These are phyloP conservation scores for Cnemophilus loriae DNA, from an alignment of 2,113 vertebrate genomes.

Conservation along the genomic window DNA sequence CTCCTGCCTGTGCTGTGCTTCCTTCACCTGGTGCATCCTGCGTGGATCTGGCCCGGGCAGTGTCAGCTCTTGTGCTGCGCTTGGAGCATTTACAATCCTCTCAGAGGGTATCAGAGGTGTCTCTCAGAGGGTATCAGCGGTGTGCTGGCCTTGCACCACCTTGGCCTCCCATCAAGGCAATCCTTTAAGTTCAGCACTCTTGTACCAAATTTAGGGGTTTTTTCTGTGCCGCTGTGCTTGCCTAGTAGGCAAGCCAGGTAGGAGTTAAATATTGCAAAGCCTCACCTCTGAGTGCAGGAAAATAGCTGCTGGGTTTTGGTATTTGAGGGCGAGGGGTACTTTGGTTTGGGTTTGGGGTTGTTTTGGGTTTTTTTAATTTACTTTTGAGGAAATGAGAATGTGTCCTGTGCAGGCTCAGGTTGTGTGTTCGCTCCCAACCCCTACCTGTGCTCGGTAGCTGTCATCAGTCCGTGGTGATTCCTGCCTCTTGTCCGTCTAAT, in stretches of 20 bases:
- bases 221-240: not conserved
- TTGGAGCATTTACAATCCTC: not conserved
- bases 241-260: not conserved
- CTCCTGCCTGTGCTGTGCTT: not conserved
- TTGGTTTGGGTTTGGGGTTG: not conserved
- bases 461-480: not conserved
- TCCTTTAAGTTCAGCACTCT: not conserved
- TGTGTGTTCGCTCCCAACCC: not conserved
- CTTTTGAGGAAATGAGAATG: fast-evolving
- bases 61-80: not conserved
- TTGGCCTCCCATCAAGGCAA: not conserved
- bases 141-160: not conserved
- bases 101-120: not conserved
- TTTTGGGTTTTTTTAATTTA: not conserved
- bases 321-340: fast-evolving
- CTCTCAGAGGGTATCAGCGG: fast-evolving
- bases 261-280: not conserved
- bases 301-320: not conserved
- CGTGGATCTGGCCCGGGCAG: fast-evolving
- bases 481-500: conserved; percentile 65
- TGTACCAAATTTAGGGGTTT: not conserved
- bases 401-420: not conserved
- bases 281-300: not conserved
- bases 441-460: not conserved
- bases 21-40: not conserved